Percentiles rank a stretch among this genome's conserved stretches.
Conservation (phyloP, 2,797 vertebrate species). For the Gallinago nigripennis region DNA sequence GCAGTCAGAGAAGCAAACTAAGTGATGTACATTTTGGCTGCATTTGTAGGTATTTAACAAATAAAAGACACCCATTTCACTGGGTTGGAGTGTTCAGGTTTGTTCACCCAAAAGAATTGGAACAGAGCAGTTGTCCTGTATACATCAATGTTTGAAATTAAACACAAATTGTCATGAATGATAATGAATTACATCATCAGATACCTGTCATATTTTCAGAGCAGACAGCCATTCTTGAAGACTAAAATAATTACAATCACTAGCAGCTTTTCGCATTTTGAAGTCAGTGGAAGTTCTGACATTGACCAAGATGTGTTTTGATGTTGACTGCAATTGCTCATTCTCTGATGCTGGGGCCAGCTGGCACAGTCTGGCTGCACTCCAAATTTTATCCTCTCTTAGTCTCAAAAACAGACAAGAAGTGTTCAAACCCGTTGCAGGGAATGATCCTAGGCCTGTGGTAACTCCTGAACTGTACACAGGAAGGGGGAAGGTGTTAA, state of each 20-base stretch:
- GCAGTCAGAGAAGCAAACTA: conserved; percentile 8
- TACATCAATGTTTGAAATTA: not conserved
- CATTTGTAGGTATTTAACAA: conserved; percentile 31
- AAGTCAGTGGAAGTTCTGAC: not conserved
- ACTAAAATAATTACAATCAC: not conserved
- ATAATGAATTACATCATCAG: not conserved
- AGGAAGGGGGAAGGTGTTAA: not conserved
- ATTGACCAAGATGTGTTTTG: not conserved
- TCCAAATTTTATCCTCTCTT: not conserved
- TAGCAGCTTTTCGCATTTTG: not conserved
- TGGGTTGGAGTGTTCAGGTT: not conserved
- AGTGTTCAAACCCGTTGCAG: not conserved
- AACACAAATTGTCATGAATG: not conserved
- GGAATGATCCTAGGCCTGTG: not conserved
- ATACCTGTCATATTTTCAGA: not conserved
- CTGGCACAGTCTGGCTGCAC: not conserved
- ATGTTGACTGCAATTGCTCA: not conserved
- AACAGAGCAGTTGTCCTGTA: not conserved
- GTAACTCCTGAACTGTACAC: not conserved
- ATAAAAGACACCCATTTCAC: not conserved
- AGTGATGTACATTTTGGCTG: conserved; percentile 6
- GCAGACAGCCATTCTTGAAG: not conserved
- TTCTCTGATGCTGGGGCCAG: not conserved
- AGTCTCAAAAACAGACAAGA: not conserved
- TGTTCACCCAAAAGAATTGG: not conserved